These are phyloP conservation scores for Simalia tracyae DNA, from an alignment of 2,797 vertebrate species.

Conservation along the genomic window DNA sequence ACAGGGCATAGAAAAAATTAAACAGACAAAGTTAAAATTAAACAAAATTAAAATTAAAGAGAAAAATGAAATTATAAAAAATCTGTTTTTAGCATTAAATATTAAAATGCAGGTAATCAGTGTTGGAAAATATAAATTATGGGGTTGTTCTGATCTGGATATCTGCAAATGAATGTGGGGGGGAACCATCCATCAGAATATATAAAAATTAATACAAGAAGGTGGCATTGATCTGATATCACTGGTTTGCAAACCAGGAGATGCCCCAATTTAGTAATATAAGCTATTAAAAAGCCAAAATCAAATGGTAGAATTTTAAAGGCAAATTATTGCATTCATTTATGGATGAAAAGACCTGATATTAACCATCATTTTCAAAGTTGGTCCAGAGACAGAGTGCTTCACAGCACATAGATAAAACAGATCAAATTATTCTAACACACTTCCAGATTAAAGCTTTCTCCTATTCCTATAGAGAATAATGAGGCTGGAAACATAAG, in stretches of 20 bases:
- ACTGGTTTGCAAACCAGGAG: not conserved
- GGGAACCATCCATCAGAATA: not conserved
- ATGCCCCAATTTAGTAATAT: not conserved
- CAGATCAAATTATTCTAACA: not conserved
- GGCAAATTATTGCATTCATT: not conserved
- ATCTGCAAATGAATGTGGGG: not conserved
- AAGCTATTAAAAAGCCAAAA: not conserved
- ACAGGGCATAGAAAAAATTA: not conserved
- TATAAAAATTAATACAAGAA: not conserved
- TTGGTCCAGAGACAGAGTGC: not conserved
- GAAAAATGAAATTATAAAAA: not conserved
- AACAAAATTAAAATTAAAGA: not conserved
- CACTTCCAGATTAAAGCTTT: not conserved
- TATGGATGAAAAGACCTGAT: not conserved
- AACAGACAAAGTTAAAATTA: not conserved
- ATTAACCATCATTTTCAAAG: not conserved
- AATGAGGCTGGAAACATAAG: not conserved
- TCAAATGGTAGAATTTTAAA: not conserved
- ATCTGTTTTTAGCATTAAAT: not conserved
- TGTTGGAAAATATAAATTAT: not conserved
- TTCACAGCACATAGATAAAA: not conserved
- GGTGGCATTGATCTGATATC: not conserved
- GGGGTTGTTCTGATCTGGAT: not conserved
- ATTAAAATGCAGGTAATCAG: not conserved
- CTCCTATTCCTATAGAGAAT: not conserved